Conservation (phyloP, 1,140 invertebrate species). For the Pantala flavescens region DNA sequence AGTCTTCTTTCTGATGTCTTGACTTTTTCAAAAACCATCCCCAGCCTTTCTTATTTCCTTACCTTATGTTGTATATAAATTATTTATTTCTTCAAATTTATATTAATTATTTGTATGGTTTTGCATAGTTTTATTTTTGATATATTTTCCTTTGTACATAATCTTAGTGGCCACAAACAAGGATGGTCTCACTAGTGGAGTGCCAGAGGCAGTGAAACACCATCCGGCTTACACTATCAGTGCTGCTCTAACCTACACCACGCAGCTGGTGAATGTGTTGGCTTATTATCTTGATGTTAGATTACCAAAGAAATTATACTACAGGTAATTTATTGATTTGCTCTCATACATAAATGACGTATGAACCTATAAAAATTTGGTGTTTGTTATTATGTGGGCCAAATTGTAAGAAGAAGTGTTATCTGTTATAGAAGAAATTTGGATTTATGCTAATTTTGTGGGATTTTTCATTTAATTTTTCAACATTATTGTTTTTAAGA, state of each 20-base stretch:
- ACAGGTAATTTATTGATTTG: constrained; percentile 44
- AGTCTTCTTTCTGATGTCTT: too few relatives aligned
- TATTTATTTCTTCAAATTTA: too few relatives aligned
- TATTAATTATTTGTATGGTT: too few relatives aligned
- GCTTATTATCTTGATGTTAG: constrained; percentile 65
- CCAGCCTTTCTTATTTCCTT: too few relatives aligned
- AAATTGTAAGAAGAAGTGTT: constrained; percentile 16
- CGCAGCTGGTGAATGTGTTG: constrained; percentile 68
- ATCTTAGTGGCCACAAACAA: constrained; percentile 51
- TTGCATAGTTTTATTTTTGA: too few relatives aligned
- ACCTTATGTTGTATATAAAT: too few relatives aligned
- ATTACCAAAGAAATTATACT: constrained; percentile 61
- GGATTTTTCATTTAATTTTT: too few relatives aligned
- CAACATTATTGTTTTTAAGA: too few relatives aligned
- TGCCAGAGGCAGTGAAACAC: constrained; percentile 38
- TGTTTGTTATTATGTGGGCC: too few relatives aligned
- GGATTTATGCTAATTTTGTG: constrained; percentile 13
- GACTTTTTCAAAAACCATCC: too few relatives aligned
- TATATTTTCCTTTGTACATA: too few relatives aligned
- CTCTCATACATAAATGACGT: not conserved
- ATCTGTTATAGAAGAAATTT: constrained; percentile 15
- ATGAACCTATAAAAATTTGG: too few relatives aligned
- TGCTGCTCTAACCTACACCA: constrained; percentile 67
- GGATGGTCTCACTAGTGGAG: constrained; percentile 45
- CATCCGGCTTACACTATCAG: constrained; percentile 62